phyloP scores from a whole-genome alignment of 2,888 invertebrate genomes.

The Dolomedes plantarius region DNA sequence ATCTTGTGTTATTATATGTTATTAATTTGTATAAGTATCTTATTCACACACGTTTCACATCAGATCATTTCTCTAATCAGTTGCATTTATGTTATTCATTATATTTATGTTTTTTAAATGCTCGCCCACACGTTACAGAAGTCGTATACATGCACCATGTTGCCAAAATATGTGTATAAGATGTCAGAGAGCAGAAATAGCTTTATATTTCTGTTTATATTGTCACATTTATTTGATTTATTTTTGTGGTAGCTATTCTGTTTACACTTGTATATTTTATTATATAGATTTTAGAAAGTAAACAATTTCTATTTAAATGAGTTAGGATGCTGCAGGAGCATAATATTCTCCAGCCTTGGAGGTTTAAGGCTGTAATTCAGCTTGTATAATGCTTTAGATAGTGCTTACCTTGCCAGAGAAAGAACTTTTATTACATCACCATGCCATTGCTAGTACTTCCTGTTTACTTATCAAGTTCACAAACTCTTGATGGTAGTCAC shows the following conservation, averaged over 20 bases:
- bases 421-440: conserved; percentile 21
- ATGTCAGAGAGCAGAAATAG: conserved; percentile 28
- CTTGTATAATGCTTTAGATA: conserved; percentile 40
- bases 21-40: conserved; percentile 56
- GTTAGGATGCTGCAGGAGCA: conserved; percentile 24
- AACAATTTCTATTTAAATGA: conserved; percentile 23
- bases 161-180: conserved; percentile 63
- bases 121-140: conserved; percentile 51
- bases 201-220: conserved; percentile 38
- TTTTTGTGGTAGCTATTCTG: conserved; percentile 68
- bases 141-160: conserved; percentile 65
- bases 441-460: conserved; percentile 38
- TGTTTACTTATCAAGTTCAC: conserved; percentile 43
- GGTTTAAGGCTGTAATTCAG: conserved; percentile 35
- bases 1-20: conserved; percentile 55
- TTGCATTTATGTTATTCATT: conserved; percentile 62
- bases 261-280: conserved; percentile 43
- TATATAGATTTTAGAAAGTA: conserved; percentile 4
- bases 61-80: conserved; percentile 52
- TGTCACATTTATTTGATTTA: conserved; percentile 35
- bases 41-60: conserved; percentile 51
- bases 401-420: conserved; percentile 49
- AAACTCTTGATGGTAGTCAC: conserved; percentile 22
- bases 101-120: conserved; percentile 67
- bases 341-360: conserved; percentile 13